These are phyloP conservation scores for Polylopha cassiicola DNA, from an alignment of 2,888 invertebrate species.

Conservation along the genomic window DNA sequence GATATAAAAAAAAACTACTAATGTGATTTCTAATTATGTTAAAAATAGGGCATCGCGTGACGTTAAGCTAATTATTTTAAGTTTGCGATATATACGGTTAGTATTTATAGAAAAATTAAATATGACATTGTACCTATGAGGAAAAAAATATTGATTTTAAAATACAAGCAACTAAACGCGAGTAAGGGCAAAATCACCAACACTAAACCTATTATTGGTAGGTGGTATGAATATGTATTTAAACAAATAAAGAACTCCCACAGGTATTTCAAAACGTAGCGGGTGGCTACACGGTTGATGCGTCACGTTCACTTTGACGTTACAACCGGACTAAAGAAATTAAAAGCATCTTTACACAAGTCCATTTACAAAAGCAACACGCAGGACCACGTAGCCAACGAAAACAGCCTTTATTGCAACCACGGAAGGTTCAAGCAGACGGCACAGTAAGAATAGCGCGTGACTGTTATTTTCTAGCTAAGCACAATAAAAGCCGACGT, in stretches of 20 bases:
- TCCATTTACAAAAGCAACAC: constrained; percentile 2
- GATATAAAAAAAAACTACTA: no score
- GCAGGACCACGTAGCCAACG: neutral
- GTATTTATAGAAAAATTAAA: no score
- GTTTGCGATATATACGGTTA: no score
- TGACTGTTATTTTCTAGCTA: constrained; percentile 8
- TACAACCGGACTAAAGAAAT: constrained; percentile 9
- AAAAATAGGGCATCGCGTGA: no score
- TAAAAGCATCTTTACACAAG: constrained; percentile 12
- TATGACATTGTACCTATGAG: no score
- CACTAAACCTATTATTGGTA: no score
- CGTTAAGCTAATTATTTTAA: no score
- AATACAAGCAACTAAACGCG: no score
- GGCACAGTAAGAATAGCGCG: neutral
- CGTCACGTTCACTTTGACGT: neutral
- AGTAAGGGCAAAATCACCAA: no score
- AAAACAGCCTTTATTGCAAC: neutral
- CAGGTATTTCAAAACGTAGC: neutral
- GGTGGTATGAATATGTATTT: no score
- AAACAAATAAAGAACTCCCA: neutral
- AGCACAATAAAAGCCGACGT: constrained; percentile 11
- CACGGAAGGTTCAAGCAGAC: neutral
- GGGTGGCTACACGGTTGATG: constrained; percentile 3
- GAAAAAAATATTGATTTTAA: no score
- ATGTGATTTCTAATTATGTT: no score